Evolutionary conservation across 1,140 invertebrate species (phyloP).

Genomic region (Pteromalus puparum): DNA sequence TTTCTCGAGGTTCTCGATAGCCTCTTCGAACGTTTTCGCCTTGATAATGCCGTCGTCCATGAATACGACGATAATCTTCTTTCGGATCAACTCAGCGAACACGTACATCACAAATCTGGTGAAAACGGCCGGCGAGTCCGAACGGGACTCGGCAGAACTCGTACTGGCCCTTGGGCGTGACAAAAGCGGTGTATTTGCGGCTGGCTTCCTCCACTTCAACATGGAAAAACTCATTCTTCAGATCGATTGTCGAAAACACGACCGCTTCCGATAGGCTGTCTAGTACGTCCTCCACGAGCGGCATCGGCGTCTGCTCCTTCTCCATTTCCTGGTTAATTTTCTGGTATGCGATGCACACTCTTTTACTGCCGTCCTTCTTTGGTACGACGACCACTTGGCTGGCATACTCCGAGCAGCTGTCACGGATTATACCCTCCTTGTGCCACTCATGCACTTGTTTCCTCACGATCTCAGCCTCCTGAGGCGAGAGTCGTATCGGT

Average conservation of each 20-base stretch:
- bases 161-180: constrained; percentile 55
- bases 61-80: constrained; percentile 7
- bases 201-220: constrained; percentile 58
- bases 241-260: constrained; percentile 63
- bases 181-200: constrained; percentile 63
- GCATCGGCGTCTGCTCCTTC: constrained; percentile 39
- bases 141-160: constrained; percentile 63
- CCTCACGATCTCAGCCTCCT: too few relatives aligned
- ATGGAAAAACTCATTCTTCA: constrained; percentile 67
- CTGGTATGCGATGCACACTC: constrained; percentile 10
- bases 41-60: constrained; percentile 46
- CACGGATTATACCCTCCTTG: too few relatives aligned
- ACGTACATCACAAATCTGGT: constrained; percentile 38
- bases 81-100: not conserved
- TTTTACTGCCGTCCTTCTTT: not conserved
- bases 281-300: constrained; percentile 50
- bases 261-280: constrained; percentile 50
- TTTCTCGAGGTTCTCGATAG: not conserved
- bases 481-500: too few relatives aligned
- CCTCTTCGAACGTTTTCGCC: constrained; percentile 2
- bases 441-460: too few relatives aligned
- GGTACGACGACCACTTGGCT: not conserved
- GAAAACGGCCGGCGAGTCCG: constrained; percentile 53
- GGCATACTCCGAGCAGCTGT: not conserved
- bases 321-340: constrained; percentile 37